These are phyloP conservation scores for Isotomurus palustris DNA, from an alignment of 2,888 invertebrate species.

Conservation along the genomic window DNA sequence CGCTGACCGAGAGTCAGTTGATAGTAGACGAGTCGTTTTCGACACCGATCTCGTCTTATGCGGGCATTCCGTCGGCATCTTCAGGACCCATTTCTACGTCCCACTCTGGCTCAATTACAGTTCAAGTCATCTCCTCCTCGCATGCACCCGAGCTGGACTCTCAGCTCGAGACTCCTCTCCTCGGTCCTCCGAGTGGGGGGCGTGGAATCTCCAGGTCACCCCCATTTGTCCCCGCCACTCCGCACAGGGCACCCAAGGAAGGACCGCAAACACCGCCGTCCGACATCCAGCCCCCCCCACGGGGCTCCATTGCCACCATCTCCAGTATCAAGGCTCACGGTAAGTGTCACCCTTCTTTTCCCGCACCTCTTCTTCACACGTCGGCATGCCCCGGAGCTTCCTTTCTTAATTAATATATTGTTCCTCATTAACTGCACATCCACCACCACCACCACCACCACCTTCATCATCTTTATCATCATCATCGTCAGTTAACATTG, in stretches of 20 bases:
- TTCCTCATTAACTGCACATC: no score
- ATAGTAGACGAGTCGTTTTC: conserved; percentile 54
- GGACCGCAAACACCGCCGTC: conserved; percentile 28
- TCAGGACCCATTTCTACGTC: conserved; percentile 48
- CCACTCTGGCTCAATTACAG: conserved; percentile 55
- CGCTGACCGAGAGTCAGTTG: conserved; percentile 49
- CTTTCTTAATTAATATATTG: no score
- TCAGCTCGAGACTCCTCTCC: conserved; percentile 59
- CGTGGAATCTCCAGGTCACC: conserved; percentile 30
- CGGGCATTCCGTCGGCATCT: conserved; percentile 46
- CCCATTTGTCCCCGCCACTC: conserved; percentile 35
- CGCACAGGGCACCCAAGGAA: background rate
- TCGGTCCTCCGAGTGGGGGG: conserved; percentile 47
- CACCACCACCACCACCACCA: no score
- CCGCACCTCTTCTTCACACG: no score
- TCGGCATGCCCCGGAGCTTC: no score
- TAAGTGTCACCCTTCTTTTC: no score
- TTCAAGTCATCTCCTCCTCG: conserved; percentile 60
- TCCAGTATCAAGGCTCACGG: conserved; percentile 42
- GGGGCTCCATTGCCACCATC: conserved; percentile 41
- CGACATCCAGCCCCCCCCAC: conserved; percentile 21
- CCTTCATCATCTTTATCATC: no score
- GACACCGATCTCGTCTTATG: conserved; percentile 48
- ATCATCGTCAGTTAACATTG: no score
- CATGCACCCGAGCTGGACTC: conserved; percentile 58